Percentiles rank a stretch among this genome's conserved stretches.
Conservation (phyloP, 1,140 invertebrate genomes). For the Planococcus citri region DNA sequence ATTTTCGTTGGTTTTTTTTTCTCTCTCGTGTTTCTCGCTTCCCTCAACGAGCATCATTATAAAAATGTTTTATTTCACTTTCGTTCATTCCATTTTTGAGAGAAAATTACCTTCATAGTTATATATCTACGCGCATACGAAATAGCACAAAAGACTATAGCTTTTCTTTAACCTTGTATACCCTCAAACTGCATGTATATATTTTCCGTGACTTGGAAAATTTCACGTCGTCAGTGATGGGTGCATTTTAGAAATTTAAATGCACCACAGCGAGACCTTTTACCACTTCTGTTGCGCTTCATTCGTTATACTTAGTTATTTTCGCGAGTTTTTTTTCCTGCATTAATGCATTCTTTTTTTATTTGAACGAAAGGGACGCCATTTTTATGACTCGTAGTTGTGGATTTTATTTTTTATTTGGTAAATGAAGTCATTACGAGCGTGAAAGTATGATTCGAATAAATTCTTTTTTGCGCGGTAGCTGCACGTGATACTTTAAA, state of each 20-base stretch:
- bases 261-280: background rate
- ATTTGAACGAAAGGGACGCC: too few relatives aligned
- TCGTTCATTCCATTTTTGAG: background rate
- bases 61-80: constrained; percentile 8
- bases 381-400: too few relatives aligned
- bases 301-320: background rate
- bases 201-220: background rate
- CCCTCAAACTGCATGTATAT: too few relatives aligned
- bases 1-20: background rate
- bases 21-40: background rate
- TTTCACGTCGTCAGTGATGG: background rate
- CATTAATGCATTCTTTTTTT: too few relatives aligned
- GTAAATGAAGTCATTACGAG: too few relatives aligned
- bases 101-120: constrained; percentile 7
- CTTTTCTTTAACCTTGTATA: too few relatives aligned
- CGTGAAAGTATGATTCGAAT: too few relatives aligned
- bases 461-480: too few relatives aligned
- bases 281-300: background rate
- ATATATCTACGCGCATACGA: too few relatives aligned
- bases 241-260: background rate
- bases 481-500: too few relatives aligned
- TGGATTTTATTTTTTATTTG: too few relatives aligned
- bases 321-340: background rate
- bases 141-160: too few relatives aligned
- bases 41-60: background rate